A percentile compares a stretch with the other conserved stretches of the same genome.
phyloP scores from a whole-genome alignment of 2,888 invertebrate genomes.

The Ametastegia equiseti region DNA sequence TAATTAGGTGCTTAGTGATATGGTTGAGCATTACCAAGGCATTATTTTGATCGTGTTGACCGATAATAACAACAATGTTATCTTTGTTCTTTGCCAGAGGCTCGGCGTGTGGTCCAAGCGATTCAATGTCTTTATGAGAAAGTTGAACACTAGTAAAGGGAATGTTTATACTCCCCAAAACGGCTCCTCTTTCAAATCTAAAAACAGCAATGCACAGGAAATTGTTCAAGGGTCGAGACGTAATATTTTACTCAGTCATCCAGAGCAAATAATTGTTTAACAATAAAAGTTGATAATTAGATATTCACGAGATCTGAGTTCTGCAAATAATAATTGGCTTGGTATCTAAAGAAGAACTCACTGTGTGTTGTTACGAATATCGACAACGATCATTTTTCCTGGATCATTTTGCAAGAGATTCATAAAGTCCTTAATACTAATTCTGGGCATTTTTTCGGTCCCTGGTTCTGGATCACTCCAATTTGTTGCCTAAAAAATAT shows the following conservation, averaged over 20 bases:
- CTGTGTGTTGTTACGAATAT: slow-evolving; percentile 83
- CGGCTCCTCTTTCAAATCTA: slow-evolving; percentile 88
- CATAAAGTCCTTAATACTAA: slow-evolving; percentile 91
- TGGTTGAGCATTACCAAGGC: slow-evolving; percentile 81
- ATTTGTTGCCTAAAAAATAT: slow-evolving; percentile 61
- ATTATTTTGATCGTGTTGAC: slow-evolving; percentile 87
- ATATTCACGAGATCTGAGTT: not conserved
- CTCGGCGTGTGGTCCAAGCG: slow-evolving; percentile 82
- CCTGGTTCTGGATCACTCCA: slow-evolving; percentile 71
- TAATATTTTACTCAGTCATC: too few species aligned
- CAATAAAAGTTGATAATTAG: not conserved
- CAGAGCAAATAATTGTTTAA: not conserved
- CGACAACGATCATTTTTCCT: slow-evolving; percentile 81
- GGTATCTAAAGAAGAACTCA: slow-evolving; percentile 72
- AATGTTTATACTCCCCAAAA: slow-evolving; percentile 91
- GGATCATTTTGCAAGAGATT: slow-evolving; percentile 82
- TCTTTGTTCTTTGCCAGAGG: slow-evolving; percentile 80
- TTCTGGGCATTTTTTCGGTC: slow-evolving; percentile 80
- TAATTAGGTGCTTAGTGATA: slow-evolving; percentile 70
- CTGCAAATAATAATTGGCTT: slow-evolving; percentile 37
- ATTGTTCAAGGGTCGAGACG: too few species aligned
- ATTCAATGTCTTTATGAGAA: slow-evolving; percentile 84
- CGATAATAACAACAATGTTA: slow-evolving; percentile 87
- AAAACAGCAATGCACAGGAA: slow-evolving; percentile 23
- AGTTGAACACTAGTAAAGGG: slow-evolving; percentile 90